A percentile compares a stretch with the other conserved stretches of the same genome.
phyloP scores from a whole-genome alignment of 2,797 vertebrate genomes.

The Ataeniobius toweri region DNA sequence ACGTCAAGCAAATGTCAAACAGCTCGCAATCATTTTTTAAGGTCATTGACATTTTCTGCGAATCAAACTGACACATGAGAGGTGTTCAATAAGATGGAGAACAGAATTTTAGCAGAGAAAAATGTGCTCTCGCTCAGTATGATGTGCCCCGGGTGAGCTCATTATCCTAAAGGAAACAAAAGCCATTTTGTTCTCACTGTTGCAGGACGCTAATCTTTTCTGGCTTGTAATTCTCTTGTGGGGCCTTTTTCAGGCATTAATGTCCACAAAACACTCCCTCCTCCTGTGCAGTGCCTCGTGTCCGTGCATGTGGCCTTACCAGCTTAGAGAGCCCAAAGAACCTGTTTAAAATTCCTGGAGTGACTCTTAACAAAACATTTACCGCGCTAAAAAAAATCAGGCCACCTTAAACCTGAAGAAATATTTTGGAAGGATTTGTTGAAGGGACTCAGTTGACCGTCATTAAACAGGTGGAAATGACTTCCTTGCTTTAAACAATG shows the following conservation, averaged over 20 bases:
- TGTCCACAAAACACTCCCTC: conserved; percentile 38
- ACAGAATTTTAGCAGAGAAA: conserved; percentile 35
- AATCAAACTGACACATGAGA: conserved; percentile 37
- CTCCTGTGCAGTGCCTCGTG: conserved; percentile 43
- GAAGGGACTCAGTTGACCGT: conserved; percentile 7
- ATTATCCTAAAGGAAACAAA: conserved; percentile 81
- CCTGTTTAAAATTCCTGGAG: conserved; percentile 21
- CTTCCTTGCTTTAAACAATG: background rate
- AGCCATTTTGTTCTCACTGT: conserved; percentile 79
- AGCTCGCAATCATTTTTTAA: conserved; percentile 20
- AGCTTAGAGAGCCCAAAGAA: conserved; percentile 8
- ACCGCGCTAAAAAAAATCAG: conserved; percentile 7
- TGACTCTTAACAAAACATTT: conserved; percentile 7
- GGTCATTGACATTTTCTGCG: conserved; percentile 42
- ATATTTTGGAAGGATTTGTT: conserved; percentile 7
- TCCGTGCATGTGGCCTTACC: conserved; percentile 58
- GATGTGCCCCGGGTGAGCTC: conserved; percentile 71
- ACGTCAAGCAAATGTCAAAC: conserved; percentile 34
- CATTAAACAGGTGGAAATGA: background rate
- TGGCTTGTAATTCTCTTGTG: conserved; percentile 79
- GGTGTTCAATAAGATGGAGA: conserved; percentile 29
- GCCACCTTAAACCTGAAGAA: conserved; percentile 5
- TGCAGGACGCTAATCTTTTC: conserved; percentile 82
- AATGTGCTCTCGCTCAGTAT: conserved; percentile 50
- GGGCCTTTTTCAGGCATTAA: conserved; percentile 63